Conservation (phyloP, 2,113 vertebrate species). For the Erythrocercus mccallii region DNA sequence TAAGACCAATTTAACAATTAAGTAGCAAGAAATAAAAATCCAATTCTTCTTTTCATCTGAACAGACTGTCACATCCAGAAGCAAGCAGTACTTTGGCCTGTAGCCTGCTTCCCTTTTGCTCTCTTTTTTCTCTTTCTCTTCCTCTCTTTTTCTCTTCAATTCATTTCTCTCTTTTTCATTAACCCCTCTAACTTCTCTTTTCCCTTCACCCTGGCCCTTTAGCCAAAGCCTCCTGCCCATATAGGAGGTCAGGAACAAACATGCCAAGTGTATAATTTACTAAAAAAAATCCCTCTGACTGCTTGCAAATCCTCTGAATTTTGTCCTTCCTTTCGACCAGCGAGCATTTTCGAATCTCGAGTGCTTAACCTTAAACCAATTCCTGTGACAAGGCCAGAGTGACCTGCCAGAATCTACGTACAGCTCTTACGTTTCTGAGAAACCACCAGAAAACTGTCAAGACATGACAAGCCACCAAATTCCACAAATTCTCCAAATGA, state of each 20-base stretch:
- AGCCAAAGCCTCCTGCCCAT: neutral
- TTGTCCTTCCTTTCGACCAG: rapidly evolving
- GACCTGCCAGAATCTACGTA: rapidly evolving
- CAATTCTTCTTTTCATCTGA: neutral
- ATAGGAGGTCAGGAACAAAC: neutral
- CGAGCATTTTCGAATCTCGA: neutral
- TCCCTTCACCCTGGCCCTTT: neutral
- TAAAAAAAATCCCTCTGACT: neutral
- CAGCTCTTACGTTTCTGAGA: neutral
- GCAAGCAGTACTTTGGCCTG: neutral
- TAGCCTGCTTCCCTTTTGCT: neutral
- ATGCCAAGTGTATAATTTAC: neutral
- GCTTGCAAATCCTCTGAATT: neutral
- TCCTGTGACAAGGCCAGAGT: neutral
- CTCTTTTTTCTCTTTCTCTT: neutral
- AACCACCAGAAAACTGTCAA: neutral
- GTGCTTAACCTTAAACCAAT: neutral
- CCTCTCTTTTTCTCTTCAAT: neutral
- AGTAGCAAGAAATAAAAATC: neutral
- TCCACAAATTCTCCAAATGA: neutral
- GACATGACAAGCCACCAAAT: neutral
- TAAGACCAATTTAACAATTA: neutral
- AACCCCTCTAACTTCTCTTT: neutral
- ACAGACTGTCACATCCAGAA: neutral
- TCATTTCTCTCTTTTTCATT: neutral